phyloP scores from a whole-genome alignment of 1,140 invertebrate species.

The Lysiphlebus fabarum region DNA sequence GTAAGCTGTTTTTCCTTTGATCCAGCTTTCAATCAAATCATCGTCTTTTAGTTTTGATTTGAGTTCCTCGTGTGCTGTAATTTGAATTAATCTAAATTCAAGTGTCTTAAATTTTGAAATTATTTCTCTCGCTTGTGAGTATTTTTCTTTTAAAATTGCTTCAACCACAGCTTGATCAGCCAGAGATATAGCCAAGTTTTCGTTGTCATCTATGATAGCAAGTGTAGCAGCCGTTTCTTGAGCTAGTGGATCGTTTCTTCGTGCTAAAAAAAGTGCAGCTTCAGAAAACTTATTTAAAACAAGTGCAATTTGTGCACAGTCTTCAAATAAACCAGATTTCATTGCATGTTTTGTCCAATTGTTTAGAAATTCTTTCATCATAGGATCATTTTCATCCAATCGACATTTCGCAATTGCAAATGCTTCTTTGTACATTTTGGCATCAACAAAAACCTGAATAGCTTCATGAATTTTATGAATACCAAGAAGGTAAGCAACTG shows the following conservation, averaged over 20 bases:
- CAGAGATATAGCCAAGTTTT: slow-evolving; percentile 32
- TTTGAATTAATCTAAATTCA: slow-evolving; percentile 33
- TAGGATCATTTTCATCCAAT: slow-evolving; percentile 55
- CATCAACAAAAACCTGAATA: slow-evolving; percentile 57
- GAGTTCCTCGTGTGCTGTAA: slow-evolving; percentile 34
- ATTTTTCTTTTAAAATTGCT: slow-evolving; percentile 31
- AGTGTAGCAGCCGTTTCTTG: slow-evolving; percentile 42
- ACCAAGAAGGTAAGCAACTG: slow-evolving; percentile 61
- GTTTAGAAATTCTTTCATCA: slow-evolving; percentile 52
- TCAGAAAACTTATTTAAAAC: slow-evolving; percentile 38
- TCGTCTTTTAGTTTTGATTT: slow-evolving; percentile 19
- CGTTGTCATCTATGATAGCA: slow-evolving; percentile 35
- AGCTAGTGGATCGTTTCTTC: slow-evolving; percentile 33
- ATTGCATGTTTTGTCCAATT: slow-evolving; percentile 56
- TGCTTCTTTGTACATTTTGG: slow-evolving; percentile 62
- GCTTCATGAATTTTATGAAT: slow-evolving; percentile 63
- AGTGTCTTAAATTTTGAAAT: slow-evolving; percentile 35
- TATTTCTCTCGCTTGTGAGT: slow-evolving; percentile 29
- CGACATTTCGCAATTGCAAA: slow-evolving; percentile 60
- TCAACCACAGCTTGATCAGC: slow-evolving; percentile 39
- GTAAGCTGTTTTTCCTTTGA: slow-evolving; percentile 26
- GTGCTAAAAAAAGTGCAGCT: slow-evolving; percentile 39
- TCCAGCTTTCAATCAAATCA: slow-evolving; percentile 25
- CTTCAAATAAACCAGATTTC: slow-evolving; percentile 56
- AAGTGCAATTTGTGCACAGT: slow-evolving; percentile 59